Percentiles rank a stretch among this genome's conserved stretches.
These are phyloP conservation scores for Leptodactylus fuscus DNA, from an alignment of 2,113 vertebrate species.

Conservation along the genomic window DNA sequence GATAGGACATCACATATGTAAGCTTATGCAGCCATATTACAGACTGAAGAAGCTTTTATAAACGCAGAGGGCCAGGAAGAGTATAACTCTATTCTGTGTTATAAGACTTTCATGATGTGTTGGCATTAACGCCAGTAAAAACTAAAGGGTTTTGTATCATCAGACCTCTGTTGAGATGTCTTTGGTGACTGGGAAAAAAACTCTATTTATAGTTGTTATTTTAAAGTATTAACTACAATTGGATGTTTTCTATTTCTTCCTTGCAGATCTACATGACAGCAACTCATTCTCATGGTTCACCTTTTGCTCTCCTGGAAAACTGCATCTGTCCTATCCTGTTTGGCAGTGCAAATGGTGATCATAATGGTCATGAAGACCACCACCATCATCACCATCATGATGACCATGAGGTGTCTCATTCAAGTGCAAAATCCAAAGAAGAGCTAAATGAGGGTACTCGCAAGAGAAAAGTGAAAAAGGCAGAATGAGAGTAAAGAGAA, in stretches of 20 bases:
- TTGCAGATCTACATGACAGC: conserved; percentile 90
- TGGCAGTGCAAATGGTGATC: conserved; percentile 73
- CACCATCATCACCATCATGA: conserved; percentile 73
- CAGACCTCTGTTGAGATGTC: too few species aligned
- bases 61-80: too few species aligned
- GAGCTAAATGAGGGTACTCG: conserved; percentile 91
- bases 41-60: too few species aligned
- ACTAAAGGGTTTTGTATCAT: too few species aligned
- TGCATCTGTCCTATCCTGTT: conserved; percentile 89
- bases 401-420: conserved; percentile 68
- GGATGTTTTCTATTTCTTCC: background rate
- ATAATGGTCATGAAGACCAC: conserved; percentile 68
- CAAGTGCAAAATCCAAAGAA: conserved; percentile 88
- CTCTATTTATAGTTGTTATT: too few species aligned
- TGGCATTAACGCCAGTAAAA: too few species aligned
- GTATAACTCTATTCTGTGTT: too few species aligned
- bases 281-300: conserved; percentile 92
- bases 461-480: conserved; percentile 96
- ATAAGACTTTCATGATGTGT: too few species aligned
- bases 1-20: too few species aligned
- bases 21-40: too few species aligned
- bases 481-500: conserved; percentile 75
- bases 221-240: background rate
- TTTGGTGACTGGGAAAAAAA: too few species aligned
- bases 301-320: conserved; percentile 86